Evolutionary conservation across 2,888 invertebrate genomes (phyloP).

Genomic region (Chelonus formosanus): DNA sequence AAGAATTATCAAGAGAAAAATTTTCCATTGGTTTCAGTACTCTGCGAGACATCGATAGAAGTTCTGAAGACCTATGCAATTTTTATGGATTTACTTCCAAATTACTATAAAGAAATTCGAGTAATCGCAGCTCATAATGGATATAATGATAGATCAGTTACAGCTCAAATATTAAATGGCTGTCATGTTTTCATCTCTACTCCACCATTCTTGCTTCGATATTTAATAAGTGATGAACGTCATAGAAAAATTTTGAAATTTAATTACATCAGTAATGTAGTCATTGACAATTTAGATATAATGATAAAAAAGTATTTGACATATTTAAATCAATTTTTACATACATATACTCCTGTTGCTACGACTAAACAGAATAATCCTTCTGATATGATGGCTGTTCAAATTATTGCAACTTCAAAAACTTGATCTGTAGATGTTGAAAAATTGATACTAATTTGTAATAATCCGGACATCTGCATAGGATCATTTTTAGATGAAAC

Average conservation of each 20-base stretch:
- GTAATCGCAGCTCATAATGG: constrained; percentile 54
- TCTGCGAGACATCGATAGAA: constrained; percentile 68
- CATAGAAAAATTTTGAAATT: constrained; percentile 68
- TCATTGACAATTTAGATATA: constrained; percentile 77
- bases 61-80: constrained; percentile 46
- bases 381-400: constrained; percentile 58
- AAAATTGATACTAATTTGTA: constrained; percentile 67
- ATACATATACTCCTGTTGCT: constrained; percentile 34
- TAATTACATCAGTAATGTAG: constrained; percentile 71
- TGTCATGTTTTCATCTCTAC: constrained; percentile 79
- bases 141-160: constrained; percentile 48
- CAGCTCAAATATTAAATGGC: constrained; percentile 66
- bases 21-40: constrained; percentile 73
- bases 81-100: constrained; percentile 44
- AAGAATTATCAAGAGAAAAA: constrained; percentile 55
- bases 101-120: constrained; percentile 37
- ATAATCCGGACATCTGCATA: constrained; percentile 74
- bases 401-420: constrained; percentile 71
- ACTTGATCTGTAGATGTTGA: constrained; percentile 73
- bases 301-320: constrained; percentile 68
- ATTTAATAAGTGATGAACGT: constrained; percentile 61
- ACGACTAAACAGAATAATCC: constrained; percentile 16
- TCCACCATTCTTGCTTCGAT: constrained; percentile 69
- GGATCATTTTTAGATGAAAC: constrained; percentile 79
- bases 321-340: constrained; percentile 46